A percentile compares a stretch with the other conserved stretches of the same genome.
Conservation (phyloP, 2,888 invertebrate species). For the Spodoptera picta region DNA sequence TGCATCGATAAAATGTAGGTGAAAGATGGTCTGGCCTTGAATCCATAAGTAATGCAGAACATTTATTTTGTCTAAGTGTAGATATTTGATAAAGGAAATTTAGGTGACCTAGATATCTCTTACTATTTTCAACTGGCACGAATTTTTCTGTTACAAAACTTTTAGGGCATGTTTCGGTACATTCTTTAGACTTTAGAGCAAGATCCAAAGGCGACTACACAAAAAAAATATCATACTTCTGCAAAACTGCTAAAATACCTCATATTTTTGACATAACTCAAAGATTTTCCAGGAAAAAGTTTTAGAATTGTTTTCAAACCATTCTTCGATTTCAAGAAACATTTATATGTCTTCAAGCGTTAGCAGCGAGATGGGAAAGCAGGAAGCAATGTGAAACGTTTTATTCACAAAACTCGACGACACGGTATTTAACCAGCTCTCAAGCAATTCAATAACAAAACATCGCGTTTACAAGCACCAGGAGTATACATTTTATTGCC, state of each 20-base stretch:
- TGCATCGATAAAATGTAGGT: slow-evolving; percentile 25
- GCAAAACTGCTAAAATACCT: too few species aligned
- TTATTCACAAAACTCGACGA: slow-evolving; percentile 14
- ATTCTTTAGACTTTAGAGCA: too few species aligned
- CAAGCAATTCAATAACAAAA: not conserved
- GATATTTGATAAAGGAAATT: too few species aligned
- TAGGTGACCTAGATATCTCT: too few species aligned
- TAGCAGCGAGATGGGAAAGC: slow-evolving; percentile 2
- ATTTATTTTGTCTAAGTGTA: too few species aligned
- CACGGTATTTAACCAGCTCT: slow-evolving; percentile 6
- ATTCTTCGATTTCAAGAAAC: not conserved
- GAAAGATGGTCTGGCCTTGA: slow-evolving; percentile 23
- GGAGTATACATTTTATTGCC: not conserved
- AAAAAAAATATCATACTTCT: too few species aligned
- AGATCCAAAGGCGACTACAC: too few species aligned
- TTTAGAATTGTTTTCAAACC: not conserved
- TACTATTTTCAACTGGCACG: too few species aligned
- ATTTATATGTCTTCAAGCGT: slow-evolving; percentile 6
- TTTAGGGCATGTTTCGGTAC: too few species aligned
- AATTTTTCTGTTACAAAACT: too few species aligned
- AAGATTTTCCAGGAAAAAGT: too few species aligned
- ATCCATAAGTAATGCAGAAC: not conserved
- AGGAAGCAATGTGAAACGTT: not conserved
- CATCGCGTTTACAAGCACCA: slow-evolving; percentile 8
- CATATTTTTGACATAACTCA: too few species aligned